Base-by-base conservation (phyloP, 1,140 invertebrate genomes). In the Adoxophyes honmai region DNA sequence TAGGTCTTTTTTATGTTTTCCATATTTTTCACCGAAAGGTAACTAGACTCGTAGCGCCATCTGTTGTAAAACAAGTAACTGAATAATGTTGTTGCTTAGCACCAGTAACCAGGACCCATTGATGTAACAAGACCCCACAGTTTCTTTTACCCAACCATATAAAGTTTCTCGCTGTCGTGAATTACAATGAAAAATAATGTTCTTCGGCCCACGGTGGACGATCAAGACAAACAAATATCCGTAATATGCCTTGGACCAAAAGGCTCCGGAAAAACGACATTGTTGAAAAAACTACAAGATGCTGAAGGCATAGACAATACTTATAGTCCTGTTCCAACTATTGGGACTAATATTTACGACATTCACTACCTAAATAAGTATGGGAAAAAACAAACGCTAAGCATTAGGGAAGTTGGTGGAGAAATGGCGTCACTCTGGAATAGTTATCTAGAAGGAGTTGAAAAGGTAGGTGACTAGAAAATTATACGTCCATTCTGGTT, bases 191-290 rank as follows among this genome's bases (percentile, higher is more conserved):
- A 48, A 21, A 48, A 48, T 21, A 48, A 48, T 10, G n/a, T 13
- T 13, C 18, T 48, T 28, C 18, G 18, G 1, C 42, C 42, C 7
- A 63, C 52, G 34, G 86, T 88, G 81, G 84, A 89, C 7, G 79
- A 87, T n/a, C 62, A 65, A 18, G 81, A 88, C 13, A 82, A 77
- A 10, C 78, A 72, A 70, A 91, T 91, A 37, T 81, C 81, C 71
- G 91, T 92, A 61, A 81, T 96, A 4, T 96, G 95, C 66, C 75
- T 96, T 42, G 95, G 95, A 0, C 94, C 95, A 3, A 91, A 91
- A 44, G 92, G 94, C 52, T 93, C 94, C 0, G 95, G 95, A 0
- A 96, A 96, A 91, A 96, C 94, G 0, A 91, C 95, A n/a, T 75
- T 96, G 13, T 75, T 96, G 37, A 94, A 93, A 83, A 92, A 92